Evolutionary conservation across 2,113 vertebrate genomes (phyloP).

Genomic region (Albula glossodonta): DNA sequence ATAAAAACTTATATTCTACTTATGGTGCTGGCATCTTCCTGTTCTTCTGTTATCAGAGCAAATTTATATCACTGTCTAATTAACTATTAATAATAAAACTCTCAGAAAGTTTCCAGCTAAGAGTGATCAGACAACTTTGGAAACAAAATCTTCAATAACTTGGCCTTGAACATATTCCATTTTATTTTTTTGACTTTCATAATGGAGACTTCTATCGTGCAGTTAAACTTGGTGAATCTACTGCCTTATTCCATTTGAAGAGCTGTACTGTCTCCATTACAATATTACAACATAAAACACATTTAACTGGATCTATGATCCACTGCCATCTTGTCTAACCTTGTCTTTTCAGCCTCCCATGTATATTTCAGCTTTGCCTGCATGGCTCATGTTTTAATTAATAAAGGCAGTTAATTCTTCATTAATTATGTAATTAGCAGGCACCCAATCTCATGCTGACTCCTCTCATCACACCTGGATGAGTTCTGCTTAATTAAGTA

Average conservation of each 20-base stretch:
- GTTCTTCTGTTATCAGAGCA: not conserved
- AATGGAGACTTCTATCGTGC: not conserved
- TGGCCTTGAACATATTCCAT: no score
- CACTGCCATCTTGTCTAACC: not conserved
- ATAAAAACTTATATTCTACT: not conserved
- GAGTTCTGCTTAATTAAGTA: constrained; percentile 46
- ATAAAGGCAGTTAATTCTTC: constrained; percentile 1
- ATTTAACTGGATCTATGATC: not conserved
- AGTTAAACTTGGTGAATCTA: not conserved
- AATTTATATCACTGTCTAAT: not conserved
- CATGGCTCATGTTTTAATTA: not conserved
- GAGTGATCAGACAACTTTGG: not conserved
- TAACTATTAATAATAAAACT: no score
- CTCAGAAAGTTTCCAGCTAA: not conserved
- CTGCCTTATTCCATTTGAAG: not conserved
- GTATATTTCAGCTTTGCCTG: not conserved
- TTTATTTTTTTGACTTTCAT: no score
- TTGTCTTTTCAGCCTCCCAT: not conserved
- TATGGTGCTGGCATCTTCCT: not conserved
- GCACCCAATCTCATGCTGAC: not conserved
- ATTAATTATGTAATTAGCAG: not conserved
- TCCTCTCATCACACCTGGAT: not conserved
- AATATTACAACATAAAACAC: not conserved
- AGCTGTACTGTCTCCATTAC: not conserved
- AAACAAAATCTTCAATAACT: not conserved